These are phyloP conservation scores for Bambusicola thoracicus DNA, from an alignment of 2,113 vertebrate species.

Conservation along the genomic window DNA sequence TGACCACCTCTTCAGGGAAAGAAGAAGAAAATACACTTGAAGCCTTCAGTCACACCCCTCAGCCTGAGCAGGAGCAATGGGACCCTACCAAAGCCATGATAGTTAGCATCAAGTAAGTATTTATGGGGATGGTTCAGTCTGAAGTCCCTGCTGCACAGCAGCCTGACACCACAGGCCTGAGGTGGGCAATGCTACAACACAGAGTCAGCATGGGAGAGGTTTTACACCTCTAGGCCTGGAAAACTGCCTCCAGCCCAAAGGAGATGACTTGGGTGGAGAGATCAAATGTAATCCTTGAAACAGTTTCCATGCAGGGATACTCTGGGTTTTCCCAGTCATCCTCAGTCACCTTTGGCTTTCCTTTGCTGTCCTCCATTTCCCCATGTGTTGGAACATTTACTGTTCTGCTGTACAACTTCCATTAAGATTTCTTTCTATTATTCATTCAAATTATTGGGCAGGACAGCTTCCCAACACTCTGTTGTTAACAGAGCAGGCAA, in stretches of 20 bases:
- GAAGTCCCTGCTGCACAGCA: neutral
- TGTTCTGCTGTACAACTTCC: neutral
- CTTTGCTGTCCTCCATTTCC: neutral
- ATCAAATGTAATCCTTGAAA: neutral
- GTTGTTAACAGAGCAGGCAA: rapidly evolving
- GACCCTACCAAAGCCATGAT: neutral
- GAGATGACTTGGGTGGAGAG: neutral
- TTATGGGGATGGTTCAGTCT: neutral
- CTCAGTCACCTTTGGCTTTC: rapidly evolving
- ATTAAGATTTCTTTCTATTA: neutral
- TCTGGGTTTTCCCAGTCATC: neutral
- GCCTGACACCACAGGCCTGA: no score
- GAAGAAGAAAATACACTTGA: neutral
- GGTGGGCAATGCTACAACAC: no score
- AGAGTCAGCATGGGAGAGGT: neutral
- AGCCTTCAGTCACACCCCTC: neutral
- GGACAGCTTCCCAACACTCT: neutral
- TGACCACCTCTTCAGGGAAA: neutral
- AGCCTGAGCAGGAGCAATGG: neutral
- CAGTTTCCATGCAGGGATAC: neutral
- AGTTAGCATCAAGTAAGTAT: no score
- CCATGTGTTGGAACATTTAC: neutral
- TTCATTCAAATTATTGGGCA: neutral
- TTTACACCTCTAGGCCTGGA: neutral
- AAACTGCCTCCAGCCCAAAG: neutral